These are phyloP conservation scores for Pseudanteris insignis DNA, from an alignment of 2,888 invertebrate genomes.

Conservation along the genomic window DNA sequence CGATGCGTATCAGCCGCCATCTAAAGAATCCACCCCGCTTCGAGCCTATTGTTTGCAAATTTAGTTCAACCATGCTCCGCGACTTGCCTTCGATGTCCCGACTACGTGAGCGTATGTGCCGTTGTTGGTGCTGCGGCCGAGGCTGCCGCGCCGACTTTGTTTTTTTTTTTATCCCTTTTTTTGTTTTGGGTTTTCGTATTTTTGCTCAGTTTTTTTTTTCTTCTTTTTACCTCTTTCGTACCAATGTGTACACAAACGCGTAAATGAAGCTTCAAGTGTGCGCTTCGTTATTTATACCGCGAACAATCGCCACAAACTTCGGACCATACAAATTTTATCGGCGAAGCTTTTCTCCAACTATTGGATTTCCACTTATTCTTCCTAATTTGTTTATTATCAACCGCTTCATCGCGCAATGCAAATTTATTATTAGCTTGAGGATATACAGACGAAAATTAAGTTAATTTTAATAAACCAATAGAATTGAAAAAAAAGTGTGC, in stretches of 20 bases:
- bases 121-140: slow-evolving; percentile 10
- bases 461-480: too few species aligned
- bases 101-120: slow-evolving; percentile 29
- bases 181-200: not conserved
- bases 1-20: slow-evolving; percentile 64
- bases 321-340: slow-evolving; percentile 9
- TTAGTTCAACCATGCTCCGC: slow-evolving; percentile 54
- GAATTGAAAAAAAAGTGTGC: too few species aligned
- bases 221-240: slow-evolving; percentile 1
- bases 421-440: too few species aligned
- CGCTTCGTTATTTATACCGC: slow-evolving; percentile 26
- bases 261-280: slow-evolving; percentile 22
- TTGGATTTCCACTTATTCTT: not conserved
- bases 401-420: too few species aligned
- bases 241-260: slow-evolving; percentile 11
- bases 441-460: too few species aligned
- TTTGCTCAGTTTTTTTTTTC: not conserved
- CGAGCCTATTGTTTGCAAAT: slow-evolving; percentile 65
- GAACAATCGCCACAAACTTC: slow-evolving; percentile 15
- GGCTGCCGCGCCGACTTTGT: slow-evolving; percentile 1
- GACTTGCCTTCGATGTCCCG: slow-evolving; percentile 34
- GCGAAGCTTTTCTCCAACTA: not conserved
- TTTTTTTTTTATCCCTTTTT: not conserved
- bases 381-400: too few species aligned
- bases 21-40: slow-evolving; percentile 61